These are phyloP conservation scores for Myzus persicae DNA, from an alignment of 1,140 invertebrate genomes.

Conservation along the genomic window DNA sequence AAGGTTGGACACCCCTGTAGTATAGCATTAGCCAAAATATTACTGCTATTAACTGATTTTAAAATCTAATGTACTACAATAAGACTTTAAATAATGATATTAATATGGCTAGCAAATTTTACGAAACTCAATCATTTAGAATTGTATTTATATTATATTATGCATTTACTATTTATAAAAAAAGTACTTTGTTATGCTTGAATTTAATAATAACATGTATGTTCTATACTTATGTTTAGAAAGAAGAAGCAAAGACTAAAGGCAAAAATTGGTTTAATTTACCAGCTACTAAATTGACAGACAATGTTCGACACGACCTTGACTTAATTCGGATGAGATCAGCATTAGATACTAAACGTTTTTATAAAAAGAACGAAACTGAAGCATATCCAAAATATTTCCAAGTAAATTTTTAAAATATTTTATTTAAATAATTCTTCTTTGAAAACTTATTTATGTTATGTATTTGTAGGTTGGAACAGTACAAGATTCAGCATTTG, in stretches of 20 bases:
- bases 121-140: not conserved
- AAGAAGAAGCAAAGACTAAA: conserved; percentile 77
- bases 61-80: not conserved
- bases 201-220: not conserved
- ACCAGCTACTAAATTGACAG: conserved; percentile 84
- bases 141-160: not conserved
- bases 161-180: not conserved
- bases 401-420: conserved; percentile 69
- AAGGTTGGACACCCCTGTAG: no score
- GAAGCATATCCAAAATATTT: conserved; percentile 91
- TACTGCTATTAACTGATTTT: not conserved
- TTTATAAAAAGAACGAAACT: conserved; percentile 92
- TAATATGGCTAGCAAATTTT: not conserved
- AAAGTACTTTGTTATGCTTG: not conserved
- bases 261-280: conserved; percentile 89
- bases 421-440: not conserved
- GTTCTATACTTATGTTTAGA: conserved; percentile 63
- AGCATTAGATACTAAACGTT: conserved; percentile 89
- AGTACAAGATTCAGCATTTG: conserved; percentile 76
- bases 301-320: conserved; percentile 86
- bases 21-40: not conserved
- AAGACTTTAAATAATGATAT: not conserved
- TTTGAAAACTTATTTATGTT: conserved; percentile 56
- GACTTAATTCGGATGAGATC: conserved; percentile 90
- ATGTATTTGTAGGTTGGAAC: conserved; percentile 72